phyloP scores from a whole-genome alignment of 2,888 invertebrate genomes.

The Hermaeophaga mercurialis region DNA sequence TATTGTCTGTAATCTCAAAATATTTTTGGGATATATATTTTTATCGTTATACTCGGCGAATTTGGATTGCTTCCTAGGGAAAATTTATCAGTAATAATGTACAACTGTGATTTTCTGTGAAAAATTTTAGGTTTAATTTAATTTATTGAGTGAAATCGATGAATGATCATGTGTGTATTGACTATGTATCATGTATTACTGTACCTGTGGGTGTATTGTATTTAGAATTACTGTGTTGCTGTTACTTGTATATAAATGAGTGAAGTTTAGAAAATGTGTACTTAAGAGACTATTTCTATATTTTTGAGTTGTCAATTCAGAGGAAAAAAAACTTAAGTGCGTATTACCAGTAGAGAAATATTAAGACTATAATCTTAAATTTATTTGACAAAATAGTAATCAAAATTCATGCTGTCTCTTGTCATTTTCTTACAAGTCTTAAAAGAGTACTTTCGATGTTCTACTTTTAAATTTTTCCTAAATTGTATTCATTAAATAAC shows the following conservation, averaged over 20 bases:
- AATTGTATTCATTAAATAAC: background rate
- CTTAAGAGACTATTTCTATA: conserved; percentile 26
- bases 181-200: conserved; percentile 47
- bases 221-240: conserved; percentile 51
- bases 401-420: background rate
- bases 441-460: too few species aligned
- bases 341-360: background rate
- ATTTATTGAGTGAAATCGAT: conserved; percentile 39
- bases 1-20: too few species aligned
- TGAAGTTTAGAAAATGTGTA: conserved; percentile 31
- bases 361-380: background rate
- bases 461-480: too few species aligned
- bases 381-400: background rate
- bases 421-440: background rate
- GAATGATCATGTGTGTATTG: conserved; percentile 30
- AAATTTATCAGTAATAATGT: conserved; percentile 43
- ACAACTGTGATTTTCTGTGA: conserved; percentile 51
- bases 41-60: background rate
- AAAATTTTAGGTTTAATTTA: conserved; percentile 43
- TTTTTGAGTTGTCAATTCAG: conserved; percentile 21
- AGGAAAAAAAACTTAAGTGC: conserved; percentile 2
- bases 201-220: conserved; percentile 52
- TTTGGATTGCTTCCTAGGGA: conserved; percentile 13
- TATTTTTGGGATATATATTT: too few species aligned
- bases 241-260: conserved; percentile 46